Evolutionary conservation across 2,113 vertebrate genomes (phyloP).

Genomic region (Hystrix cristata): DNA sequence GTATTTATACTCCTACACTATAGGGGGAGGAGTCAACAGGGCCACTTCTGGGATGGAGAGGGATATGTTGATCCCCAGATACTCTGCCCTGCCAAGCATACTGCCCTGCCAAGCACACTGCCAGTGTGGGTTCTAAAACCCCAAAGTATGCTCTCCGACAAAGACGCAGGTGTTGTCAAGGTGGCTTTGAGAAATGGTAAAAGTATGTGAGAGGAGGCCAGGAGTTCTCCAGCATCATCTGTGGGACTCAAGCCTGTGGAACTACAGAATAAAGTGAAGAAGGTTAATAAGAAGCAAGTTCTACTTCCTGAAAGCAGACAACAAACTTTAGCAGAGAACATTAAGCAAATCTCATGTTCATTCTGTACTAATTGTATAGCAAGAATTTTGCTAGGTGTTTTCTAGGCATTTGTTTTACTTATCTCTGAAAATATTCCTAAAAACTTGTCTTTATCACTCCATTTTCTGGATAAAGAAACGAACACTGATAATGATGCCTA

Average conservation of each 20-base stretch:
- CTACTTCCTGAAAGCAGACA: background rate
- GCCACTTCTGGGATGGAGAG: background rate
- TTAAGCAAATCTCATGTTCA: background rate
- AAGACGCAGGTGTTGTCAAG: background rate
- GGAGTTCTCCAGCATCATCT: rapidly evolving
- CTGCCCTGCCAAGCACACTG: background rate
- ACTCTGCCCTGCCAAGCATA: background rate
- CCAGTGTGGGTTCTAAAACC: too few species aligned
- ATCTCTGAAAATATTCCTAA: background rate
- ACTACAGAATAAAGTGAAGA: background rate
- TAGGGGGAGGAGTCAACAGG: background rate
- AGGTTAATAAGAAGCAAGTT: too few species aligned
- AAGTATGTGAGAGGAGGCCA: background rate
- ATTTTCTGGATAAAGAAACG: background rate
- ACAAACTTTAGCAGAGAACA: background rate
- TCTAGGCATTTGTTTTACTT: background rate
- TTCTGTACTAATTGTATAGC: background rate
- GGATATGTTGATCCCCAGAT: background rate
- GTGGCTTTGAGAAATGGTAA: background rate
- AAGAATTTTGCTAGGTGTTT: background rate
- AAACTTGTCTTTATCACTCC: background rate
- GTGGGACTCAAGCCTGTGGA: background rate
- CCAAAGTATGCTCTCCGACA: background rate
- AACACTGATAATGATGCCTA: background rate
- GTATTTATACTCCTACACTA: background rate